Base-by-base conservation (phyloP, 2,888 invertebrate genomes). In the Pollenia angustigena region DNA sequence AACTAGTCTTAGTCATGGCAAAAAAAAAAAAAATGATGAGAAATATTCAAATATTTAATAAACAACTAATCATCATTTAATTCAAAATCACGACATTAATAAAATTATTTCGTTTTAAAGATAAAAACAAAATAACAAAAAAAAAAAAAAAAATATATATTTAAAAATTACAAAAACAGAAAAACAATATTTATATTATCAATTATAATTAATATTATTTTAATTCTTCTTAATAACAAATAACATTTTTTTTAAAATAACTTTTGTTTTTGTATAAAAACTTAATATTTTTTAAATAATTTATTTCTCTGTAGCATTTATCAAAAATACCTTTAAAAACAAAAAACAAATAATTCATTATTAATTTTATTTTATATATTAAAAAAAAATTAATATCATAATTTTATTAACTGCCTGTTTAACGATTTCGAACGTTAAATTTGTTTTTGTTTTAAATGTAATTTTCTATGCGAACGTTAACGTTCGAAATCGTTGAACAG, bases 1-100 rank as follows among this genome's bases (percentile, higher is more conserved):
- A 76, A 85, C 81, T 81, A 85, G 85, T 81, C 81, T 81, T 66
- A 72, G 76, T 42, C 42, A 71, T 72, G 52, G 42, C 71, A 54
- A 85, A 78, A 74, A 23, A 72, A 42, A 54, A 85, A 78, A 74
- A 23, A 72, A 42, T 48, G 12, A 69, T 42, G 32, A 79, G 8
- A 40, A 54, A 62, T n/a, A 32, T 18, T 11, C 44, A 16, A n/a
- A 72, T 16, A 56, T 46, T 48, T 32, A 32, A 32, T 32, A 72
- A 32, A 54, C n/a, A 69, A 46, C 16, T 66, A 50, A 79, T 23
- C 54, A 66, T 40, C 9, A 66, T 46, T 58, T 40, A 48, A 42
- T 14, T 74, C 48, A 16, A 74, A 46, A 54, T n/a, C 46, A 76
- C 71, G 1, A 76, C n/a, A 50, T 14, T 40, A 46, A 66, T 14